Base-by-base conservation (phyloP, 1,140 invertebrate species). In the Nasonia vitripennis region DNA sequence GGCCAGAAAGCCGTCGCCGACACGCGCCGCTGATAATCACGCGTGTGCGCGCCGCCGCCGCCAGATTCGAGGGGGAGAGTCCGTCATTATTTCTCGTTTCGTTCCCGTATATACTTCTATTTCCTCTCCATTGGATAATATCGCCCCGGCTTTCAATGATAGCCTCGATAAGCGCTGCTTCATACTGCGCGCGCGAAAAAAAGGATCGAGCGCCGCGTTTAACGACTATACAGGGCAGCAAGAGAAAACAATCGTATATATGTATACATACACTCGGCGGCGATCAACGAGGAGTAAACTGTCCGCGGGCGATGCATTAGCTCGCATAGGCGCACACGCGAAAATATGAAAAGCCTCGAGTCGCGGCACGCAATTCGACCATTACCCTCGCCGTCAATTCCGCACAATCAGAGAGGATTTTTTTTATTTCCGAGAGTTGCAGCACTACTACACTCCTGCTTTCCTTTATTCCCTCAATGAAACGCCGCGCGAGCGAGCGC, bases 11-110 rank as follows among this genome's bases (percentile, higher is more conserved):
- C 20, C 20, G 9, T 10, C n/a, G 41, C 34, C 23, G 62, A 9
- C 82, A 83, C 74, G 82, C 41, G 82, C 67, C 75, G 67, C 1
- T 48, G 67, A 84, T 79, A 79, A 78, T 71, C 67, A 41, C 37
- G 45, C 45, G 14, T 34, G 51, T 12, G 41, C 31, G 41, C 55
- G 14, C 48, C 48, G 12, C 7, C 48, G 55, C 55, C 55, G 27
- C 45, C 23, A 2, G 55, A 79, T 84, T 79, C 41, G n/a, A 84
- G 31, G 75, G 74, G 75, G 75, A 84, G 23, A 84, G 23, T 79
- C 78, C 31, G 37, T 78, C 77, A 62, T 75, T 82, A 17, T 37
- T 75, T 75, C 48, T 62, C 48, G 31, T 31, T 68, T 83, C 45
- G n/a, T 41, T 45, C 41, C 7, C 34, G 34, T 45, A 27, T 27